Conservation (phyloP, 2,113 vertebrate species). For the Laticauda colubrina region DNA sequence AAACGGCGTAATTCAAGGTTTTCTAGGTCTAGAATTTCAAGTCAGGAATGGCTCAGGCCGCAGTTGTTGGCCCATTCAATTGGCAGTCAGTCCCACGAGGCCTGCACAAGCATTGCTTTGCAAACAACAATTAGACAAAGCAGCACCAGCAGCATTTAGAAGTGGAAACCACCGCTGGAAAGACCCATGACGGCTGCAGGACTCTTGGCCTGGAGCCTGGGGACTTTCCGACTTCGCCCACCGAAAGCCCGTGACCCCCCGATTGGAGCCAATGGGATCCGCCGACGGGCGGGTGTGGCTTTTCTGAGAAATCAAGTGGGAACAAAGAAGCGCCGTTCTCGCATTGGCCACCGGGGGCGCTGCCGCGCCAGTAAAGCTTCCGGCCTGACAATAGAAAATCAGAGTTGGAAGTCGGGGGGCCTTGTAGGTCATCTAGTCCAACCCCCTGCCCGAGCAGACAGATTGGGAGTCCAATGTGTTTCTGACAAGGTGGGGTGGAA, state of each 20-base stretch:
- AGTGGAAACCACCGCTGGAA: background rate
- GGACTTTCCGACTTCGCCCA: background rate
- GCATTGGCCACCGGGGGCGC: background rate
- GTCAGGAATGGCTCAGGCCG: no score
- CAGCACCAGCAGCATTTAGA: background rate
- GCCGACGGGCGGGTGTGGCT: background rate
- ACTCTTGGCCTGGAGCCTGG: background rate
- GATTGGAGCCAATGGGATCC: background rate
- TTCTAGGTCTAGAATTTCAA: no score
- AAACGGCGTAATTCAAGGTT: no score
- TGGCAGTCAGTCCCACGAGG: background rate
- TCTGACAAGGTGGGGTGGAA: background rate
- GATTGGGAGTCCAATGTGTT: no score
- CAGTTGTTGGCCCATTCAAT: no score
- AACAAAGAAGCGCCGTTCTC: background rate
- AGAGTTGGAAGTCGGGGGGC: no score
- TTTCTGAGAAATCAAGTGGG: conserved; percentile 22
- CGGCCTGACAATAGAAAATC: no score
- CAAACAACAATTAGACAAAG: background rate
- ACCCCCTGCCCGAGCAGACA: no score
- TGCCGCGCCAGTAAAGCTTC: background rate
- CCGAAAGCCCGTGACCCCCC: no score
- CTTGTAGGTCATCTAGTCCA: no score
- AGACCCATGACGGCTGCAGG: background rate
- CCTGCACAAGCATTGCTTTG: background rate